Conservation (phyloP, 2,888 invertebrate species). For the Sclerodermus sp. region DNA sequence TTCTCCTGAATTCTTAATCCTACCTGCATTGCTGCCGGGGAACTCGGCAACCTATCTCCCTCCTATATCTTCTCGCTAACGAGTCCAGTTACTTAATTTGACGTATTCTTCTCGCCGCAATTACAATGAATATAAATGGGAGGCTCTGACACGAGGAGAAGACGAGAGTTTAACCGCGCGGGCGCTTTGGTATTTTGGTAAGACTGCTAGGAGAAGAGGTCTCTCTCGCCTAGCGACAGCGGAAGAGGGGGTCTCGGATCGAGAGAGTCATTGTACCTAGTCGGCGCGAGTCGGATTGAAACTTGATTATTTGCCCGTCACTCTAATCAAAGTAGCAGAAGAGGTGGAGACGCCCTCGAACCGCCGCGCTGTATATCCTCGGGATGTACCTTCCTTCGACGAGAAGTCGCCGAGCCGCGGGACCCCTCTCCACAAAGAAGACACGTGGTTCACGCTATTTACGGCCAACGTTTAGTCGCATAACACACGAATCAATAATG, state of each 20-base stretch:
- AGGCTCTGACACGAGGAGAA: too few relatives aligned
- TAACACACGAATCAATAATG: too few relatives aligned
- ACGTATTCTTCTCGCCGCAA: neutral
- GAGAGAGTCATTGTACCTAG: constrained; percentile 15
- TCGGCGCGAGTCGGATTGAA: constrained; percentile 14
- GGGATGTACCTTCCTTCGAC: too few relatives aligned
- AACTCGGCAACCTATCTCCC: neutral
- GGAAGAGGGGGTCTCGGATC: too few relatives aligned
- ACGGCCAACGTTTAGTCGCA: neutral
- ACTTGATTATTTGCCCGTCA: constrained; percentile 21
- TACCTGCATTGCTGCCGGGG: too few relatives aligned
- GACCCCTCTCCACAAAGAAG: neutral
- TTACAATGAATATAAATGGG: constrained; percentile 18
- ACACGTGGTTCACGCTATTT: neutral
- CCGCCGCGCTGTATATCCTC: too few relatives aligned
- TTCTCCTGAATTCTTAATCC: constrained; percentile 21
- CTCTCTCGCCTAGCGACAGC: too few relatives aligned
- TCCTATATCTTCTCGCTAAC: neutral
- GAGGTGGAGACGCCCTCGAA: too few relatives aligned
- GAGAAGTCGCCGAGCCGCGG: neutral
- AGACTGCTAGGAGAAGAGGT: too few relatives aligned
- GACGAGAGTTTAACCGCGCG: too few relatives aligned
- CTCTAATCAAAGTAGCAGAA: constrained; percentile 16
- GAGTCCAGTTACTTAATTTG: neutral
- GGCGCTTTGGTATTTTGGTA: too few relatives aligned